Conservation (phyloP, 2,113 vertebrate species). For the Prionailurus viverrinus region DNA sequence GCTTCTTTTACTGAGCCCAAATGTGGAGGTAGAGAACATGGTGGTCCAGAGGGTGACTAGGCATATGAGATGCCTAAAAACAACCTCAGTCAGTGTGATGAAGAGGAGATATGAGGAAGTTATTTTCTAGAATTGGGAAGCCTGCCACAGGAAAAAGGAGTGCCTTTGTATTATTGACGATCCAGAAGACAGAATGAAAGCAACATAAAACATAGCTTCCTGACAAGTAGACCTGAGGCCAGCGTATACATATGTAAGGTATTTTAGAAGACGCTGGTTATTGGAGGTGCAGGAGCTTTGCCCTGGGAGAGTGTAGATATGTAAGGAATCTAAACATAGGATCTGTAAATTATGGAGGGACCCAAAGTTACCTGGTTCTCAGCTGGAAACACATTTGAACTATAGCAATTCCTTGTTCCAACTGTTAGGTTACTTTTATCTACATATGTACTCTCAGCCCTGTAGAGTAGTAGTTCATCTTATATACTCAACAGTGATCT, state of each 20-base stretch:
- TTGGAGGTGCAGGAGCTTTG: neutral
- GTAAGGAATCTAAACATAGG: neutral
- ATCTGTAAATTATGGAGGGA: neutral
- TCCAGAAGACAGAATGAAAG: neutral
- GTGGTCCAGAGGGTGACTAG: neutral
- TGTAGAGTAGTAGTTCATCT: neutral
- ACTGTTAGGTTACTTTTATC: neutral
- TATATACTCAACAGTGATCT: neutral
- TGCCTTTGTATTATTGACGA: neutral
- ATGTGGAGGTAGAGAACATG: neutral
- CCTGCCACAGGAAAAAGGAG: neutral
- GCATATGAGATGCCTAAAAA: neutral
- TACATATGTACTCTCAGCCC: neutral
- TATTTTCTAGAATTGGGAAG: neutral
- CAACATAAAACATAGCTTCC: neutral
- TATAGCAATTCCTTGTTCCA: neutral
- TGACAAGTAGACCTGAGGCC: neutral
- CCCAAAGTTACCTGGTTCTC: neutral
- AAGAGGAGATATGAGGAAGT: neutral
- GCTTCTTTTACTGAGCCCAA: constrained; percentile 8
- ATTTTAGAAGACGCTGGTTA: neutral
- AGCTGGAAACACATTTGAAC: neutral
- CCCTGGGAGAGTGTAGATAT: neutral
- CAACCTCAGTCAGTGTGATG: neutral
- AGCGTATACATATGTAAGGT: neutral